Conservation (phyloP, 2,113 vertebrate species). For the Chaetodon trifascialis region DNA sequence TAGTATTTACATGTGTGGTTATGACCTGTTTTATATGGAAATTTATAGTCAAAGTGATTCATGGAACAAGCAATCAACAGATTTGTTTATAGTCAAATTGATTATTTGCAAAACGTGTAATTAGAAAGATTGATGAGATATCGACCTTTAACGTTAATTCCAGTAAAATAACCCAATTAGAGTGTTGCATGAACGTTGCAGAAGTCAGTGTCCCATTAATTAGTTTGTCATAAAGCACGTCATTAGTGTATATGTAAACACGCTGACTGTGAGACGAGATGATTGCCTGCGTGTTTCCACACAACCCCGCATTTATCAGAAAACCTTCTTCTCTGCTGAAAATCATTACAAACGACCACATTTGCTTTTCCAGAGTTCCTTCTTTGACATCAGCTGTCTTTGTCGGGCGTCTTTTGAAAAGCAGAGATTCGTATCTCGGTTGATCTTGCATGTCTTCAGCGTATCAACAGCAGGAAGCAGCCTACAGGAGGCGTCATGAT, state of each 20-base stretch:
- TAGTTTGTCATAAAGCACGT: slow-evolving; percentile 31
- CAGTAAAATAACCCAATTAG: slow-evolving; percentile 8
- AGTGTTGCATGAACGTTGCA: not conserved
- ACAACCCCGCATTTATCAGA: slow-evolving; percentile 7
- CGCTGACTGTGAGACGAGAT: not conserved
- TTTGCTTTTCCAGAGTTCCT: slow-evolving; percentile 5
- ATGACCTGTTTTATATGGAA: not conserved
- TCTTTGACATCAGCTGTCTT: slow-evolving; percentile 44
- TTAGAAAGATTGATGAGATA: not conserved
- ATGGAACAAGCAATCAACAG: not conserved
- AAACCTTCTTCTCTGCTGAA: slow-evolving; percentile 28
- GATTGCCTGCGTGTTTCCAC: slow-evolving; percentile 16
- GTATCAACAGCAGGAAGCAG: slow-evolving; percentile 65
- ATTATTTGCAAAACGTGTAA: not conserved
- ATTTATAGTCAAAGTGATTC: not conserved
- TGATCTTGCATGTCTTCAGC: slow-evolving; percentile 64
- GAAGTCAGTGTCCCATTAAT: slow-evolving; percentile 3
- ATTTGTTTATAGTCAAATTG: not conserved
- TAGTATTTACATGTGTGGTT: no score
- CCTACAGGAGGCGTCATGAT: slow-evolving; percentile 30
- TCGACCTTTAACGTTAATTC: slow-evolving; percentile 18
- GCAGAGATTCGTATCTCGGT: slow-evolving; percentile 44
- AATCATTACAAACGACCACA: slow-evolving; percentile 7
- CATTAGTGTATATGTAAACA: slow-evolving; percentile 20
- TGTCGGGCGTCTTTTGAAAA: slow-evolving; percentile 44